Evolutionary conservation across 2,888 invertebrate genomes (phyloP).

Genomic region (Hirtodrosophila duncani): DNA sequence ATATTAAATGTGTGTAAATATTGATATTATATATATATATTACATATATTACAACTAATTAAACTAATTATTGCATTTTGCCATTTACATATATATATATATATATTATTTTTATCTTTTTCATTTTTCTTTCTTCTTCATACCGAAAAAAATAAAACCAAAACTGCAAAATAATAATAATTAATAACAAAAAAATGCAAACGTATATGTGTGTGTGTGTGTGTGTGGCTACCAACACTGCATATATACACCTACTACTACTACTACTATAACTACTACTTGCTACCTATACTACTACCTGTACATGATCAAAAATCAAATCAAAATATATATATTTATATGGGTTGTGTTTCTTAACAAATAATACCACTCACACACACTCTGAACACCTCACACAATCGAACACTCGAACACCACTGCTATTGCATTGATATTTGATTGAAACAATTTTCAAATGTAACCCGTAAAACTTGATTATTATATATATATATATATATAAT

Average conservation of each 20-base stretch:
- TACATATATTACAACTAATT: slow-evolving; percentile 71
- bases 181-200: slow-evolving; percentile 44
- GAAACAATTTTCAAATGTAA: slow-evolving; percentile 74
- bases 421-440: slow-evolving; percentile 76
- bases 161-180: slow-evolving; percentile 61
- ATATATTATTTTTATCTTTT: slow-evolving; percentile 78
- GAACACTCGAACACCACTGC: slow-evolving; percentile 41
- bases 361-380: slow-evolving; percentile 61
- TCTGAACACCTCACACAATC: neutral
- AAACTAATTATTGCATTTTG: slow-evolving; percentile 78
- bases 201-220: slow-evolving; percentile 68
- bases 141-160: slow-evolving; percentile 62
- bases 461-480: slow-evolving; percentile 59
- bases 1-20: slow-evolving; percentile 62
- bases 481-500: slow-evolving; percentile 59
- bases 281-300: slow-evolving; percentile 72
- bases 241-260: slow-evolving; percentile 70
- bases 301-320: slow-evolving; percentile 63
- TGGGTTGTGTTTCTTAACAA: slow-evolving; percentile 76
- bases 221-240: slow-evolving; percentile 72
- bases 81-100: slow-evolving; percentile 78
- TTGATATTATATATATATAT: slow-evolving; percentile 67
- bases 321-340: slow-evolving; percentile 66
- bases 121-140: slow-evolving; percentile 78
- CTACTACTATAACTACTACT: slow-evolving; percentile 46